phyloP scores from a whole-genome alignment of 2,113 vertebrate species.

The Phrynosoma blainvillii region DNA sequence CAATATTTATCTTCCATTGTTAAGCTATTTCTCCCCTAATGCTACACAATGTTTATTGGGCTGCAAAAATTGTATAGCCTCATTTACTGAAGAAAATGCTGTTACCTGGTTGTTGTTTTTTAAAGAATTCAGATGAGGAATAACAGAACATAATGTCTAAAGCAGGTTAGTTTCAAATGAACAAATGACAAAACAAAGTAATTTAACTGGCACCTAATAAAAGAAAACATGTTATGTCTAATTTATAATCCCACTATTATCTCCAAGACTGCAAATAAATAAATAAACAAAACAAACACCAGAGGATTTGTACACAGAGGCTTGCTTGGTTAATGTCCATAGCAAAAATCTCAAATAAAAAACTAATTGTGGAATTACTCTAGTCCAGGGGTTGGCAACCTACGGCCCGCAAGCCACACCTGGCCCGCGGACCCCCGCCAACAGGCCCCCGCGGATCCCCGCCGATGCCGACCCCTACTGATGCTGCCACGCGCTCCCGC shows the following conservation, averaged over 20 bases:
- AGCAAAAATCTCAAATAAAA: slow-evolving; percentile 14
- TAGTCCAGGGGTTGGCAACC: background rate
- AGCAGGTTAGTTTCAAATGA: slow-evolving; percentile 4
- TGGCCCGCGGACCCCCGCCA: no score
- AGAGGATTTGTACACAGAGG: background rate
- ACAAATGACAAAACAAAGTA: background rate
- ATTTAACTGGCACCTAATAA: slow-evolving; percentile 15
- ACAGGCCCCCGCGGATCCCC: no score
- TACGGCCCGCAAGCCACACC: no score
- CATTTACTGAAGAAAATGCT: background rate
- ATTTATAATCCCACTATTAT: slow-evolving; percentile 19
- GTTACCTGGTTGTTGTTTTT: background rate
- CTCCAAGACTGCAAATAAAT: slow-evolving; percentile 18
- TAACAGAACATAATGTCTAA: background rate
- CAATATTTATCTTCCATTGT: background rate
- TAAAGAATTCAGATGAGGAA: background rate
- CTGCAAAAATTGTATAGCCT: background rate
- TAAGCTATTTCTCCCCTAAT: background rate
- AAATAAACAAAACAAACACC: background rate
- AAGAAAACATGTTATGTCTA: slow-evolving; percentile 21
- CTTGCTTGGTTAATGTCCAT: background rate
- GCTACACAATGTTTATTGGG: background rate
- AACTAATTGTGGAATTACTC: slow-evolving; percentile 20
- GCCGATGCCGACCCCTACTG: no score
- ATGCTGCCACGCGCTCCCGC: no score